Percentiles rank a stretch among this genome's conserved stretches.
Evolutionary conservation across 2,113 vertebrate genomes (phyloP).

Genomic region (Ictalurus punctatus): DNA sequence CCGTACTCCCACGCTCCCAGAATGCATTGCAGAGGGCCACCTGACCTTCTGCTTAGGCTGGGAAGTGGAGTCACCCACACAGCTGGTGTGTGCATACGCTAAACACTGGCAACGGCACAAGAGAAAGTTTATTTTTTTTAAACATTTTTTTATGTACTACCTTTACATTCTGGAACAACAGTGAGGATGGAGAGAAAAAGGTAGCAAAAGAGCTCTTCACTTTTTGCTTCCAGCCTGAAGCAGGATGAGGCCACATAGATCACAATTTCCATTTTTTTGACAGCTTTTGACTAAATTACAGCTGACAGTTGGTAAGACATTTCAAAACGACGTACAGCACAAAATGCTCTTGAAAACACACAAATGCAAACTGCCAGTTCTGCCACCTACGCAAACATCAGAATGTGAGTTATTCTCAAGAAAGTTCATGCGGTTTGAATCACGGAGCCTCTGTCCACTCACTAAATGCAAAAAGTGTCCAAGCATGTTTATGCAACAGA

Average conservation of each 20-base stretch:
- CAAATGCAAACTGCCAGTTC: conserved; percentile 40
- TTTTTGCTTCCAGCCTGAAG: conserved; percentile 40
- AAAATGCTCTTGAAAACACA: conserved; percentile 23
- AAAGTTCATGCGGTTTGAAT: conserved; percentile 47
- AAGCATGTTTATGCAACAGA: conserved; percentile 39
- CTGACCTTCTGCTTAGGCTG: conserved; percentile 57
- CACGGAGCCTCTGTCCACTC: conserved; percentile 38
- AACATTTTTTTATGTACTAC: conserved; percentile 50
- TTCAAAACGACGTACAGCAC: conserved; percentile 28
- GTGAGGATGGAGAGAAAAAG: conserved; percentile 34
- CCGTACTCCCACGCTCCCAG: conserved; percentile 58
- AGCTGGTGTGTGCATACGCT: conserved; percentile 50
- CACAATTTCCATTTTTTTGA: conserved; percentile 28
- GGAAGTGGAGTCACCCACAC: conserved; percentile 59
- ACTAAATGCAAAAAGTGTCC: conserved; percentile 13
- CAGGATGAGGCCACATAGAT: conserved; percentile 32
- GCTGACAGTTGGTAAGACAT: conserved; percentile 44
- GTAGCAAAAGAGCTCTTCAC: conserved; percentile 18
- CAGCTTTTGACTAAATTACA: conserved; percentile 37
- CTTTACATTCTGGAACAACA: conserved; percentile 51
- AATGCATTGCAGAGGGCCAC: conserved; percentile 55
- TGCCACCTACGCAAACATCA: conserved; percentile 44
- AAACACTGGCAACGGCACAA: conserved; percentile 52
- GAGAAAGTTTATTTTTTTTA: conserved; percentile 49
- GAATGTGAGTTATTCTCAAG: conserved; percentile 38